phyloP scores from a whole-genome alignment of 2,113 vertebrate genomes.

The Murina feae region DNA sequence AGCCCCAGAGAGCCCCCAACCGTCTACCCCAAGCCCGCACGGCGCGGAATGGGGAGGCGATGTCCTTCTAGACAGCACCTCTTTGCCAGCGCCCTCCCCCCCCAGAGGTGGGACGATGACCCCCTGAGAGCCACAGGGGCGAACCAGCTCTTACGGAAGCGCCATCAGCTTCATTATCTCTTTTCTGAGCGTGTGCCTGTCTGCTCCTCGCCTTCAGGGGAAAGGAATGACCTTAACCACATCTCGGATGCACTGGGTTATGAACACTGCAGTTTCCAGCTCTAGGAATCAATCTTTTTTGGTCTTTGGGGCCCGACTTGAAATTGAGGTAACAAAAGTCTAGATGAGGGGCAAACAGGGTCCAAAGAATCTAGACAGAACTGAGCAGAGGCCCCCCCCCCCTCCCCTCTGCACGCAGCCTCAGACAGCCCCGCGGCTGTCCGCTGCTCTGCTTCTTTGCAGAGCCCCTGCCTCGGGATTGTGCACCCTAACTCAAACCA shows the following conservation, averaged over 20 bases:
- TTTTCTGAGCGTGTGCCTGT: not conserved
- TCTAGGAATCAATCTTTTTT: not conserved
- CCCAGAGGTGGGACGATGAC: not conserved
- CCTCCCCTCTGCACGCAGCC: too few species aligned
- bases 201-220: not conserved
- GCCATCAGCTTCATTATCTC: not conserved
- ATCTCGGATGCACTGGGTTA: not conserved
- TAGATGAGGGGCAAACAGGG: not conserved
- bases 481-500: not conserved
- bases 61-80: fast-evolving
- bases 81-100: not conserved
- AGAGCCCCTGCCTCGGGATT: not conserved
- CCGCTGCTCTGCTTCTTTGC: not conserved
- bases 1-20: not conserved
- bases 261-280: not conserved
- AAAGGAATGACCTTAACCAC: not conserved
- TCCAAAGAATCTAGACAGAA: not conserved
- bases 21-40: fast-evolving
- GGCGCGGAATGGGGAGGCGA: not conserved
- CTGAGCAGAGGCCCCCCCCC: fast-evolving
- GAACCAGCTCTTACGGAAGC: not conserved
- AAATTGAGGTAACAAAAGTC: not conserved
- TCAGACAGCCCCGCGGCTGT: fast-evolving
- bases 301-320: not conserved
- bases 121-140: too few species aligned